These are phyloP conservation scores for Drosophila nasuta DNA, from an alignment of 1,140 invertebrate genomes.

Conservation along the genomic window DNA sequence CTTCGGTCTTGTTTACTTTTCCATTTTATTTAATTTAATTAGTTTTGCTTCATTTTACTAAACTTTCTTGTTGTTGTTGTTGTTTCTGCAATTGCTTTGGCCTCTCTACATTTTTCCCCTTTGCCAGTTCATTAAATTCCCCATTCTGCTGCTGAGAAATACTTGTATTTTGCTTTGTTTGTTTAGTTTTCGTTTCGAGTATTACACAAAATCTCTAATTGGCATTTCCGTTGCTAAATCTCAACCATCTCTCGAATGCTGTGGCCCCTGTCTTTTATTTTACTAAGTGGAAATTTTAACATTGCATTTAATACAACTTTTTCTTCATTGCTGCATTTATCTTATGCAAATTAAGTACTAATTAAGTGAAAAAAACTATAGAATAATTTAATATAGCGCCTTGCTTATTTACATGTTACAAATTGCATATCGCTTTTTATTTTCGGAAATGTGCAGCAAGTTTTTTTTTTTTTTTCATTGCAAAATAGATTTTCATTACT, in stretches of 20 bases:
- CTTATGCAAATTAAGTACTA: background rate
- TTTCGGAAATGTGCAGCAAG: background rate
- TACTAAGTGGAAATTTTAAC: conserved; percentile 3
- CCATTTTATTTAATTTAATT: conserved; percentile 78
- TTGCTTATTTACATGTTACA: background rate
- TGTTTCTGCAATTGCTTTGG: background rate
- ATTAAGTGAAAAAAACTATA: background rate
- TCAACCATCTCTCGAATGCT: background rate
- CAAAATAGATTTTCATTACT: background rate
- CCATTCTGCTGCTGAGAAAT: conserved; percentile 15
- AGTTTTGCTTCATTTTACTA: conserved; percentile 72
- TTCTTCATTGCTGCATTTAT: background rate
- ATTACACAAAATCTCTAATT: conserved; percentile 63
- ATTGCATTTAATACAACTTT: background rate
- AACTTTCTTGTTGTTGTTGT: conserved; percentile 19
- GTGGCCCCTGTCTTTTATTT: background rate
- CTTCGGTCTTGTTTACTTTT: conserved; percentile 63
- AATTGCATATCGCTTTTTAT: background rate
- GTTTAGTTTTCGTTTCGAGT: conserved; percentile 47
- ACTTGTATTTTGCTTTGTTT: conserved; percentile 48
- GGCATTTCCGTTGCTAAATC: conserved; percentile 52
- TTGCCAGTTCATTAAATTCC: conserved; percentile 21
- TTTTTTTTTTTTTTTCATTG: background rate
- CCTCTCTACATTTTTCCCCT: conserved; percentile 11
- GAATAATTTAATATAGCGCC: background rate